Evolutionary conservation across 37 sponge, comb jelly and placozoan species (phyloP).

Genomic region (Cliona cf. orientalis): DNA sequence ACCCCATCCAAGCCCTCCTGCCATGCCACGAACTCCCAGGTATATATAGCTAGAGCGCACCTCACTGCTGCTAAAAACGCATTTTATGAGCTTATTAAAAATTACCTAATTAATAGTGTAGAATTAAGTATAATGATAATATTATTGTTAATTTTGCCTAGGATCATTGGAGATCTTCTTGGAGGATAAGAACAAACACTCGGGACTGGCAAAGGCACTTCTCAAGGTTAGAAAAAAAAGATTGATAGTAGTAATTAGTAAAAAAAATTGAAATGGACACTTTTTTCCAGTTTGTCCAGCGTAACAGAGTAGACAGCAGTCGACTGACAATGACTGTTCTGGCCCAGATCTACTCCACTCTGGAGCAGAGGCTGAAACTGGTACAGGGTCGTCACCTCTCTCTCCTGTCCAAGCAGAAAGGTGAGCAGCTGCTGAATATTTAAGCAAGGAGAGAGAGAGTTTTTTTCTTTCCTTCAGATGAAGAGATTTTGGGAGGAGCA

Average conservation of each 20-base stretch:
- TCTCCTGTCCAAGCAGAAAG: constrained; percentile 34
- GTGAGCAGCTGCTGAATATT: not conserved
- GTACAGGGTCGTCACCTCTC: constrained; percentile 37
- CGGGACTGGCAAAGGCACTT: constrained; percentile 21
- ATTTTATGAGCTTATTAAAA: not conserved
- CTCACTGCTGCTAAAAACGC: not conserved
- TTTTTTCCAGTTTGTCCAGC: constrained; percentile 24
- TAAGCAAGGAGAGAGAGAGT: not conserved
- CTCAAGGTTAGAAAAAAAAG: constrained; percentile 13
- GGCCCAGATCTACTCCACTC: constrained; percentile 12
- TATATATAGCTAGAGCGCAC: not conserved
- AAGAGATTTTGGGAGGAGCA: constrained; percentile 3
- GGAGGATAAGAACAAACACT: constrained; percentile 1
- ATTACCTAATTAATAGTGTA: not conserved
- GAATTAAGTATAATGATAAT: not conserved
- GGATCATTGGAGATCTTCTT: constrained; percentile 40
- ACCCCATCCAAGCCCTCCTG: constrained; percentile 46
- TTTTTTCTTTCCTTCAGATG: not conserved
- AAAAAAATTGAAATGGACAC: too few species aligned
- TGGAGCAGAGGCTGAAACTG: constrained; percentile 26
- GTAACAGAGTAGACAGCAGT: not conserved
- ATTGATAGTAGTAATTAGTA: not conserved
- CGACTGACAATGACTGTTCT: not conserved
- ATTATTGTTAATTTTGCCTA: too few species aligned
- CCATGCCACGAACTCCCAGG: constrained; percentile 61